Conservation (phyloP, 2,797 vertebrate genomes). For the Apogon talboti region DNA sequence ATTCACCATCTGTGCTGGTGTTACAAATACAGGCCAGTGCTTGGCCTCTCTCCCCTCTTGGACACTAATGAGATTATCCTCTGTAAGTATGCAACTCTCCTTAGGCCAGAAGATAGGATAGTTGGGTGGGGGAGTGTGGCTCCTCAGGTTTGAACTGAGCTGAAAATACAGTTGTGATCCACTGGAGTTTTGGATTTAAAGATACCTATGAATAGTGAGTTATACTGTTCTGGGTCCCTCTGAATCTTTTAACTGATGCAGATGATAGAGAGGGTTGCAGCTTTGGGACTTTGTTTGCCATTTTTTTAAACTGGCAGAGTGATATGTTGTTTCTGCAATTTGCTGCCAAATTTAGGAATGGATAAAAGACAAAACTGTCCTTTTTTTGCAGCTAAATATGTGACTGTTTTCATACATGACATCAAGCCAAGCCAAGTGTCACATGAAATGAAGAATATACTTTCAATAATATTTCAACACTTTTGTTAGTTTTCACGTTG, state of each 20-base stretch:
- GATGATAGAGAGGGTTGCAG: neutral
- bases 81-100: slow-evolving; percentile 81
- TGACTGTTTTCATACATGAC: neutral
- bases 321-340: neutral
- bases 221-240: neutral
- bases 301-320: neutral
- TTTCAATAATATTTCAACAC: no score
- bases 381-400: neutral
- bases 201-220: neutral
- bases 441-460: neutral
- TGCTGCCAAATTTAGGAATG: neutral
- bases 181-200: neutral
- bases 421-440: neutral
- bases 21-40: slow-evolving; percentile 68
- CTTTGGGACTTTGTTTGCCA: neutral
- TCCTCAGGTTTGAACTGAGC: slow-evolving; percentile 26
- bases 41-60: slow-evolving; percentile 55
- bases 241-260: neutral
- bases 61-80: slow-evolving; percentile 85
- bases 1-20: slow-evolving; percentile 79
- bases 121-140: slow-evolving; percentile 59
- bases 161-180: neutral
- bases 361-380: neutral
- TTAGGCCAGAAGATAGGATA: slow-evolving; percentile 69
- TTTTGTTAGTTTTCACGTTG: no score